These are phyloP conservation scores for Macrotus californicus DNA, from an alignment of 2,113 vertebrate genomes.

Conservation along the genomic window DNA sequence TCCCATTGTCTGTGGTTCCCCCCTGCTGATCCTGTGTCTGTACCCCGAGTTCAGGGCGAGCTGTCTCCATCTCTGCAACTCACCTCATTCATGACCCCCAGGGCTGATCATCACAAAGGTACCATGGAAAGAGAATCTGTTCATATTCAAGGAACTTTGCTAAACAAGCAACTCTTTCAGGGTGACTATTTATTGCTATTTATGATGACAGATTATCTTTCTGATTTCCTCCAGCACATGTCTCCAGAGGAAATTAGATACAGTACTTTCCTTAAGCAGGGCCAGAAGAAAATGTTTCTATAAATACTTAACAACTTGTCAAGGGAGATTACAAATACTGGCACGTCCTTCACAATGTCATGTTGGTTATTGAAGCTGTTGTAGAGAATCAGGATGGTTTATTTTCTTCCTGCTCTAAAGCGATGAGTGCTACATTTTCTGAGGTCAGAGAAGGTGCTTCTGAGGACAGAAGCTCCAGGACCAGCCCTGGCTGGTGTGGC, in stretches of 20 bases:
- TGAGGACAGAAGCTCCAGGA: not conserved
- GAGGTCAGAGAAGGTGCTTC: not conserved
- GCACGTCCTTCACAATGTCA: constrained; percentile 75
- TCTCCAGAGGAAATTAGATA: constrained; percentile 79
- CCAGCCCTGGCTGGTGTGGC: not conserved
- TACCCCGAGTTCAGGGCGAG: not conserved
- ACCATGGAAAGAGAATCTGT: constrained; percentile 31
- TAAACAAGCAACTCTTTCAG: constrained; percentile 62
- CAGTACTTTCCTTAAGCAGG: constrained; percentile 72
- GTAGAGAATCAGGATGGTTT: constrained; percentile 60
- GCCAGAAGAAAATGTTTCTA: constrained; percentile 76
- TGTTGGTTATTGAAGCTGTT: constrained; percentile 43
- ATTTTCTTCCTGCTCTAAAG: not conserved
- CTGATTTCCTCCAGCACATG: constrained; percentile 69
- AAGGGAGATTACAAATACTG: constrained; percentile 70
- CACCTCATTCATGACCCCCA: not conserved
- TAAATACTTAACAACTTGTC: constrained; percentile 80
- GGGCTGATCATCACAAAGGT: not conserved
- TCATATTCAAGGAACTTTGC: constrained; percentile 66
- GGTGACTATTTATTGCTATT: constrained; percentile 73
- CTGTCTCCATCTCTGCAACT: not conserved
- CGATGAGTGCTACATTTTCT: not conserved
- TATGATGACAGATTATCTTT: constrained; percentile 73
- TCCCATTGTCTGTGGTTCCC: not conserved
- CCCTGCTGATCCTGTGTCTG: not conserved